Conservation (phyloP, 2,797 vertebrate genomes). For the Onychomys leucogaster region DNA sequence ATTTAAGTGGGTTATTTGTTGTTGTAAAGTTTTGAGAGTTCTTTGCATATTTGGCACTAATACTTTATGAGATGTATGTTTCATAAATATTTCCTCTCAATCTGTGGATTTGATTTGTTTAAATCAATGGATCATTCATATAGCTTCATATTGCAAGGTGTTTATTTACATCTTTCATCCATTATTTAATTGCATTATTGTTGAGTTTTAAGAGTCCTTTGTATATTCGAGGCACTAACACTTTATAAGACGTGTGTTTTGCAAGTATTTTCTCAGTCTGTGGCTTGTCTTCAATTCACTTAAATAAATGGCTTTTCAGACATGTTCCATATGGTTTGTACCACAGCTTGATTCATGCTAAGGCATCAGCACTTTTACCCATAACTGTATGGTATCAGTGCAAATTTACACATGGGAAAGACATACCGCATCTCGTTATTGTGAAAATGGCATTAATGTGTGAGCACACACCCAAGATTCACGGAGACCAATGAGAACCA, state of each 20-base stretch:
- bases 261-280: conserved; percentile 21
- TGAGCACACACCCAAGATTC: background rate
- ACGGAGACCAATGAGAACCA: background rate
- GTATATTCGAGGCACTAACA: background rate
- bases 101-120: background rate
- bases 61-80: background rate
- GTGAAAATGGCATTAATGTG: conserved; percentile 14
- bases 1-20: conserved; percentile 4
- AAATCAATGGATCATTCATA: conserved; percentile 8
- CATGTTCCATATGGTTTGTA: background rate
- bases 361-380: background rate
- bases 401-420: conserved; percentile 20
- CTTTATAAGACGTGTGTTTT: conserved; percentile 48
- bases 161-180: conserved; percentile 4
- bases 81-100: background rate
- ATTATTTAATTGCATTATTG: conserved; percentile 4
- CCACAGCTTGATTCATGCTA: background rate
- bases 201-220: conserved; percentile 56
- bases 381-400: background rate
- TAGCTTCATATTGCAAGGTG: background rate
- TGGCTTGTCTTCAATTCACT: conserved; percentile 17
- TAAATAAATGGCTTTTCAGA: conserved; percentile 14
- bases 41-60: conserved; percentile 16
- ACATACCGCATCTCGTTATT: conserved; percentile 2
- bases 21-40: conserved; percentile 40